Evolutionary conservation across 2,888 invertebrate genomes (phyloP).

Genomic region (Rutpela maculata): DNA sequence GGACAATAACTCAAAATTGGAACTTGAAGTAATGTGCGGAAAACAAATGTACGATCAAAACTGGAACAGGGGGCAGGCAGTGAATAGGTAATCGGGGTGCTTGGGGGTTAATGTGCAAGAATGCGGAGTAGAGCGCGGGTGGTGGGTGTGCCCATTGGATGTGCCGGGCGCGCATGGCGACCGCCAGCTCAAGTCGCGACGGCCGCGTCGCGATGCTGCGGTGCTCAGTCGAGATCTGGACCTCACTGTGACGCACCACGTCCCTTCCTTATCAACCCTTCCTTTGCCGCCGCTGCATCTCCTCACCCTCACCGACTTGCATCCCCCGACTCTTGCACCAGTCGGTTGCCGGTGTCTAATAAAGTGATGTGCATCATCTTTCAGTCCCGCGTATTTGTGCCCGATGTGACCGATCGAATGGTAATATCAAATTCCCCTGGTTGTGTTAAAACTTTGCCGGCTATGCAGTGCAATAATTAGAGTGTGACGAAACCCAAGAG

Average conservation of each 20-base stretch:
- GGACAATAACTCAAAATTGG: constrained; percentile 55
- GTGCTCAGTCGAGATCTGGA: constrained; percentile 81
- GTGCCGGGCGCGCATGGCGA: constrained; percentile 70
- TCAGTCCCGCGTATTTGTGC: not conserved
- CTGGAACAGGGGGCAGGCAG: constrained; percentile 63
- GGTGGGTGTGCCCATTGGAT: constrained; percentile 69
- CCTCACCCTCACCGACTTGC: constrained; percentile 61
- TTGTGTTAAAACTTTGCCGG: constrained; percentile 14
- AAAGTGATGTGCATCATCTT: constrained; percentile 5
- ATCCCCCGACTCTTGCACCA: constrained; percentile 27
- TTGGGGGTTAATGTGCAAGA: constrained; percentile 72
- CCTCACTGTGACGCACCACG: constrained; percentile 74
- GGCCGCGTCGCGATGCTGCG: constrained; percentile 79
- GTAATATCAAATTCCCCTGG: constrained; percentile 1
- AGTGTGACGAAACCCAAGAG: constrained; percentile 57
- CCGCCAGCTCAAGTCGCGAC: constrained; percentile 68
- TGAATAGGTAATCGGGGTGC: constrained; percentile 71
- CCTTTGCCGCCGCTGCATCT: constrained; percentile 31
- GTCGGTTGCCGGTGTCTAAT: not conserved
- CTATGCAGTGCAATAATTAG: constrained; percentile 45
- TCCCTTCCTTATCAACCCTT: constrained; percentile 33
- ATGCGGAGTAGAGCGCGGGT: constrained; percentile 64
- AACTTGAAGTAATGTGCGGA: constrained; percentile 58
- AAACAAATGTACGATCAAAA: constrained; percentile 67
- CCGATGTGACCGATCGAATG: not conserved